These are phyloP conservation scores for Cyanoramphus novaezelandiae DNA, from an alignment of 2,113 vertebrate genomes.

Conservation along the genomic window DNA sequence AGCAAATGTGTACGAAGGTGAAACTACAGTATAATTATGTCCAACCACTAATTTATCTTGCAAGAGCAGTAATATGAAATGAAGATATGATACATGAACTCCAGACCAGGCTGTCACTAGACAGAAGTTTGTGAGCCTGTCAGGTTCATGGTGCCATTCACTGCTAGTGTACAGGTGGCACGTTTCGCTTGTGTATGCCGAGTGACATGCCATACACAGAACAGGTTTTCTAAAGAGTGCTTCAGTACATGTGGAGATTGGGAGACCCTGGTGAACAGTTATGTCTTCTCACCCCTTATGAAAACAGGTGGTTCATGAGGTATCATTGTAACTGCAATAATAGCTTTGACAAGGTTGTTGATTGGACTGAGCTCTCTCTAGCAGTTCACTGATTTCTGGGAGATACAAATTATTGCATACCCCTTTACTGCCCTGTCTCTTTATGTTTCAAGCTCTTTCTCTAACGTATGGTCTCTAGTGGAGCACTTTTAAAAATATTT, in stretches of 20 bases:
- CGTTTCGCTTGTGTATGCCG: neutral
- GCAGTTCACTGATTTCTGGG: neutral
- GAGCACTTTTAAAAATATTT: neutral
- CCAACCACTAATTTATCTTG: neutral
- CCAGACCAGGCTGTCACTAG: neutral
- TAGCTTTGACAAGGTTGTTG: neutral
- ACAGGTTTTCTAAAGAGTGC: neutral
- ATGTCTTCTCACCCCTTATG: fast-evolving
- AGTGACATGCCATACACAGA: neutral
- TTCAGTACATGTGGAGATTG: neutral
- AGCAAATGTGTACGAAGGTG: neutral
- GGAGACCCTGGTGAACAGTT: neutral
- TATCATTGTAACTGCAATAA: neutral
- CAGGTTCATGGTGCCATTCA: neutral
- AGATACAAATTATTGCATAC: neutral
- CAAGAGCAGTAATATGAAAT: neutral
- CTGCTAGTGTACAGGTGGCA: neutral
- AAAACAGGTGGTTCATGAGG: neutral
- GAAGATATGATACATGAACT: neutral
- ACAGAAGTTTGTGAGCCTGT: neutral
- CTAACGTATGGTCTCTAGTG: neutral
- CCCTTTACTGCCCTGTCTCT: neutral
- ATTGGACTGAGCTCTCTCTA: neutral
- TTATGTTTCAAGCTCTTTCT: neutral
- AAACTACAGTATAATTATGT: neutral